These are phyloP conservation scores for Pica pica DNA, from an alignment of 2,113 vertebrate genomes.

Conservation along the genomic window DNA sequence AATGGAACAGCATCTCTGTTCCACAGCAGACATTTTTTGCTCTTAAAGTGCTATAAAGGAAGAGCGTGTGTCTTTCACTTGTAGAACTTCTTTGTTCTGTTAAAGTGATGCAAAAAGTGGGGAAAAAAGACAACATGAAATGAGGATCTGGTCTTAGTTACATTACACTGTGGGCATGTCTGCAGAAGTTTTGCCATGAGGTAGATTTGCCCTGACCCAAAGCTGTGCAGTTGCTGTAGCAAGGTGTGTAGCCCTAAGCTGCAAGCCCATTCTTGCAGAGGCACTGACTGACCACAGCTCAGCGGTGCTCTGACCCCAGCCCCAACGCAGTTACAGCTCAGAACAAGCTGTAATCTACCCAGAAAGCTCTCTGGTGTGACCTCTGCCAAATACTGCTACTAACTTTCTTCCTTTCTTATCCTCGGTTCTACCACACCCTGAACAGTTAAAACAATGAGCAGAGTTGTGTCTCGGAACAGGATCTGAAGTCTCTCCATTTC, in stretches of 20 bases:
- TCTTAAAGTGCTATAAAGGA: background rate
- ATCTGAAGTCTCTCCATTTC: background rate
- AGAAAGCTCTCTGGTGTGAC: background rate
- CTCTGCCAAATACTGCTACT: background rate
- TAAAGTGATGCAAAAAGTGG: background rate
- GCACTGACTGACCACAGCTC: background rate
- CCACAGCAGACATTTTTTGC: background rate
- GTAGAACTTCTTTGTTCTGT: background rate
- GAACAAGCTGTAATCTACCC: background rate
- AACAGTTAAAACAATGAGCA: background rate
- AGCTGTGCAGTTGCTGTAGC: background rate
- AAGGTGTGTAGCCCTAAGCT: background rate
- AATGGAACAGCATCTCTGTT: background rate
- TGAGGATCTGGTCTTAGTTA: background rate
- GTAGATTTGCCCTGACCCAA: background rate
- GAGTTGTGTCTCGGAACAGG: background rate
- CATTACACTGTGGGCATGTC: background rate
- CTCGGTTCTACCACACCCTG: background rate
- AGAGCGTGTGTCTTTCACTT: background rate
- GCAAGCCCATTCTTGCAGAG: background rate
- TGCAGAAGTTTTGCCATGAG: background rate
- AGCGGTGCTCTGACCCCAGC: background rate
- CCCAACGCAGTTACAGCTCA: background rate
- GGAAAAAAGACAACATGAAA: accelerated
- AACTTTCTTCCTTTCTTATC: background rate